Conservation (phyloP, 2,113 vertebrate genomes). For the Lophius piscatorius region DNA sequence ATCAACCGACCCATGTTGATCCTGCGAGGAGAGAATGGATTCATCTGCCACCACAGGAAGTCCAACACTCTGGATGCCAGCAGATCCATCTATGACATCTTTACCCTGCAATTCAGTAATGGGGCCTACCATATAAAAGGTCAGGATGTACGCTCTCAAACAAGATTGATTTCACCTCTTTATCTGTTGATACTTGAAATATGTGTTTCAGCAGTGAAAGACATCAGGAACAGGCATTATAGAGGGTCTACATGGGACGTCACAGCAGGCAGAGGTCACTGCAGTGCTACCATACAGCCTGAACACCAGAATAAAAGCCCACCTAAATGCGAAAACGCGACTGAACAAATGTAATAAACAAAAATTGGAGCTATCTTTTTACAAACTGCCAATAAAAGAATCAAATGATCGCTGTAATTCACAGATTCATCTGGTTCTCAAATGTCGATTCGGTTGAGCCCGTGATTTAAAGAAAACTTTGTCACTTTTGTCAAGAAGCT, state of each 20-base stretch:
- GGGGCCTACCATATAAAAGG: constrained; percentile 95
- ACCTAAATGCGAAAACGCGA: too few relatives aligned
- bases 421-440: not conserved
- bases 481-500: too few relatives aligned
- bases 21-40: constrained; percentile 91
- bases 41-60: constrained; percentile 90
- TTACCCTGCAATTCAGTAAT: constrained; percentile 88
- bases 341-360: too few relatives aligned
- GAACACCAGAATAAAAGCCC: too few relatives aligned
- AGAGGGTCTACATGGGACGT: not conserved
- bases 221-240: not conserved
- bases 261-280: too few relatives aligned
- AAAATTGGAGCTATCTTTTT: too few relatives aligned
- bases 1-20: constrained; percentile 95
- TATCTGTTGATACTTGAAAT: not conserved
- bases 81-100: constrained; percentile 93
- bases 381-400: too few relatives aligned
- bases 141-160: constrained; percentile 47
- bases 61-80: constrained; percentile 93
- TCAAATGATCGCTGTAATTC: too few relatives aligned
- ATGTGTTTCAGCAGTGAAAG: not conserved
- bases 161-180: not conserved
- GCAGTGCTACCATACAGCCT: too few relatives aligned
- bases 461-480: too few relatives aligned
- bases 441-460: too few relatives aligned